A percentile compares a stretch with the other conserved stretches of the same genome.
These are phyloP conservation scores for Trinectes maculatus DNA, from an alignment of 2,113 vertebrate species.

Conservation along the genomic window DNA sequence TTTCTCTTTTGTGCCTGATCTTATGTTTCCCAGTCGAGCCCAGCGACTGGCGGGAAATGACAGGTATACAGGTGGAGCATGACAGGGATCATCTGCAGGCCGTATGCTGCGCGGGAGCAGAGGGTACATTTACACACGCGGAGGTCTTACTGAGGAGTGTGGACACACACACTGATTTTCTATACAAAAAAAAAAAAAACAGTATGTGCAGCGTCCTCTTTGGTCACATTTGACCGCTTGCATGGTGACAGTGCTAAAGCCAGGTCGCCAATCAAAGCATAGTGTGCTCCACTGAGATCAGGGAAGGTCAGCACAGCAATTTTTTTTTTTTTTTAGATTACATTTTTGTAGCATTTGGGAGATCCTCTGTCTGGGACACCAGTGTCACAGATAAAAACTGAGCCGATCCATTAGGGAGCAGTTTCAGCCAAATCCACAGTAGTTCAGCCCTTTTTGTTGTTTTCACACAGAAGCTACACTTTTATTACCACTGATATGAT, in stretches of 20 bases:
- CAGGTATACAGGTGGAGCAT: slow-evolving; percentile 61
- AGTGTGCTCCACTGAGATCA: slow-evolving; percentile 43
- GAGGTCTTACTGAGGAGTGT: slow-evolving; percentile 50
- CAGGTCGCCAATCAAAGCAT: slow-evolving; percentile 60
- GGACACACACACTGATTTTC: slow-evolving; percentile 9
- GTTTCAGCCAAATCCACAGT: neutral
- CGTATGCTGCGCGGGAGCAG: slow-evolving; percentile 20
- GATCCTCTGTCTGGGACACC: no score
- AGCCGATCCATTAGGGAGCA: neutral
- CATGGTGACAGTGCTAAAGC: slow-evolving; percentile 48
- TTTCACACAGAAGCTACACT: neutral
- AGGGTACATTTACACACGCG: slow-evolving; percentile 45
- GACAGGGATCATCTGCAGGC: slow-evolving; percentile 58
- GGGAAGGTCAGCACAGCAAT: slow-evolving; percentile 27
- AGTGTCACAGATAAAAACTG: no score
- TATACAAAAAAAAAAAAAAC: slow-evolving; percentile 10
- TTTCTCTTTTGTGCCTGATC: slow-evolving; percentile 54
- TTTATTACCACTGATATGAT: neutral
- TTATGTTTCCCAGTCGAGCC: slow-evolving; percentile 52
- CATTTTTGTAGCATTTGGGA: neutral
- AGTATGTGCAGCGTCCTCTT: slow-evolving; percentile 42
- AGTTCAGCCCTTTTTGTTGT: neutral
- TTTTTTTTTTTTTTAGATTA: neutral
- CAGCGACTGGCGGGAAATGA: slow-evolving; percentile 38
- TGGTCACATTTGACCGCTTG: slow-evolving; percentile 65